Base-by-base conservation (phyloP, 2,888 invertebrate genomes). In the Elgonia sp. region DNA sequence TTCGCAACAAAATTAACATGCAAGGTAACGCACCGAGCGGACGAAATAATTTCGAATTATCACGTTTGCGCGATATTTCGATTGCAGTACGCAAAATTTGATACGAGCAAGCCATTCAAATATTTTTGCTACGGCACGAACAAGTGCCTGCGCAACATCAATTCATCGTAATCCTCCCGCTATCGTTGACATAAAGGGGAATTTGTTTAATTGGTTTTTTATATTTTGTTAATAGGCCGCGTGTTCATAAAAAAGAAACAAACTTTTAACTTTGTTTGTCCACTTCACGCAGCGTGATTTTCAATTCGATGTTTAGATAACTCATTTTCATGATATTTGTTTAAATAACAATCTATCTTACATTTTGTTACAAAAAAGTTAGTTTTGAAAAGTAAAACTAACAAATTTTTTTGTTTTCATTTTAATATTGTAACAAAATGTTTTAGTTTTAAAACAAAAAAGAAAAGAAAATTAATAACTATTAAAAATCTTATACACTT, bases 1-100 rank as follows among this genome's bases (percentile, higher is more conserved):
- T 80, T 85, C 79, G 73, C 65, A 37, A 75, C 55, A 39, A 80
- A 85, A 87, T 75, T 87, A 87, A 87, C 80, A 82, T 82, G 79
- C 84, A 40, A 81, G 67, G 81, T 72, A 83, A 81, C 77, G 72
- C 70, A 53, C 67, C 40, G 37, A 21, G 42, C 79, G 50, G 20
- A 42, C 60, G 46, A 42, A 85, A 80, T 85, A 20, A 80, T 85
- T 79, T 57, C 65, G 67, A 62, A 63, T 53, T 77, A 63, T 67
- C 50, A 67, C n/a, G 65, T 40, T 39, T 62, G 46, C 65, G 60
- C 75, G 79, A 79, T 73, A 79, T 79, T 67, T 65, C 67, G 72
- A 75, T 60, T 75, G 63, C 63, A 20, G 39, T n/a, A 20, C 50
- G 69, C 39, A 69, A 84, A 84, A 72, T 79, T 72, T 67, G 60